These are phyloP conservation scores for Pedetes capensis DNA, from an alignment of 2,113 vertebrate species.

Conservation along the genomic window DNA sequence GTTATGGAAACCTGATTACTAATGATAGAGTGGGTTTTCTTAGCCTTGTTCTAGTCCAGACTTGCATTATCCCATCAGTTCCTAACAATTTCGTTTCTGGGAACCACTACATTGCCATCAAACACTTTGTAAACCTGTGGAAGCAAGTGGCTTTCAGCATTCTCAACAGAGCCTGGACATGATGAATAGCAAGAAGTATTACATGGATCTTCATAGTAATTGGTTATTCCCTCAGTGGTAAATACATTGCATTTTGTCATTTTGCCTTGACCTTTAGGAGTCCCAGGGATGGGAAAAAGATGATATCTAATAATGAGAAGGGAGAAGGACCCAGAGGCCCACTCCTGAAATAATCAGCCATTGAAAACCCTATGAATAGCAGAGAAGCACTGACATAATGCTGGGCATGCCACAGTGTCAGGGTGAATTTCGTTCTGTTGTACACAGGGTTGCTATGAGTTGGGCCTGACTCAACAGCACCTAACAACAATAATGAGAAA, in stretches of 20 bases:
- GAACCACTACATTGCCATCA: neutral
- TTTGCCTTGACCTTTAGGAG: conserved; percentile 26
- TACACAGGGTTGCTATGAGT: too few relatives aligned
- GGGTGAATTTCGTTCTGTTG: too few relatives aligned
- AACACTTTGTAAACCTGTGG: conserved; percentile 3
- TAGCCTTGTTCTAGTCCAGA: conserved; percentile 13
- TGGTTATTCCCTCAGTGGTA: conserved; percentile 13
- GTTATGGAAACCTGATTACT: conserved; percentile 5
- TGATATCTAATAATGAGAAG: conserved; percentile 16
- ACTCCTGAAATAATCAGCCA: too few relatives aligned
- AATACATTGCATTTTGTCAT: conserved; percentile 16
- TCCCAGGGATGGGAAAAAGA: neutral
- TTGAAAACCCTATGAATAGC: too few relatives aligned
- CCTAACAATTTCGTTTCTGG: neutral
- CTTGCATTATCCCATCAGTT: neutral
- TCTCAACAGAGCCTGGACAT: neutral
- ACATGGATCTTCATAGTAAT: neutral
- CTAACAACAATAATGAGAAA: conserved; percentile 35
- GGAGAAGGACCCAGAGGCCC: too few relatives aligned
- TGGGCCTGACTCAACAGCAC: too few relatives aligned
- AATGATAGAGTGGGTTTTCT: neutral
- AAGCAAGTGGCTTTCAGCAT: neutral
- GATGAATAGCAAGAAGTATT: conserved; percentile 17
- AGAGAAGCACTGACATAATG: too few relatives aligned
- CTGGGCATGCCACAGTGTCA: too few relatives aligned